A percentile compares a stretch with the other conserved stretches of the same genome.
Conservation (phyloP, 2,113 vertebrate genomes). For the Vicugna pacos region DNA sequence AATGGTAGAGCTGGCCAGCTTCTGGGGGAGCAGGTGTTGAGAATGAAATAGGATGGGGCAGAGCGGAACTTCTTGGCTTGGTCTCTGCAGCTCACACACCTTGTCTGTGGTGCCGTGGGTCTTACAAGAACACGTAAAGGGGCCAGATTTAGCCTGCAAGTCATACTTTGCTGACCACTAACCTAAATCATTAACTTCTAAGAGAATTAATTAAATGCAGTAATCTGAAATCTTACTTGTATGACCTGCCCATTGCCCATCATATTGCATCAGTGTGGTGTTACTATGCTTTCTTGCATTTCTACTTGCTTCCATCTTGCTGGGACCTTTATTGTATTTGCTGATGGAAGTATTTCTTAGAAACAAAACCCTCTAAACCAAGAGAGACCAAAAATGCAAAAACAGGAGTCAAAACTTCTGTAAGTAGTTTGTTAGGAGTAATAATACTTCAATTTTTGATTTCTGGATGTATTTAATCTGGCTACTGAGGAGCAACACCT, state of each 20-base stretch:
- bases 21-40: neutral
- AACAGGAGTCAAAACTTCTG: neutral
- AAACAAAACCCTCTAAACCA: neutral
- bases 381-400: neutral
- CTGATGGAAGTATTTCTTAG: neutral
- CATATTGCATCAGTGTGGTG: neutral
- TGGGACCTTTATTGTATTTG: neutral
- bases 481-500: neutral
- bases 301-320: neutral
- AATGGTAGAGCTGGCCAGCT: neutral
- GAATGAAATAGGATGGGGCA: fast-evolving
- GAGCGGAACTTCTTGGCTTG: neutral
- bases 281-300: neutral
- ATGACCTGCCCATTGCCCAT: neutral
- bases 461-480: neutral
- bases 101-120: neutral
- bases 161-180: neutral
- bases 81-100: neutral
- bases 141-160: neutral
- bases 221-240: neutral
- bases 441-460: neutral
- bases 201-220: neutral
- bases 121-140: neutral
- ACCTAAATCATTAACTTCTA: neutral
- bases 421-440: neutral